Conservation (phyloP, 1,140 invertebrate species). For the Scylla paramamosain region DNA sequence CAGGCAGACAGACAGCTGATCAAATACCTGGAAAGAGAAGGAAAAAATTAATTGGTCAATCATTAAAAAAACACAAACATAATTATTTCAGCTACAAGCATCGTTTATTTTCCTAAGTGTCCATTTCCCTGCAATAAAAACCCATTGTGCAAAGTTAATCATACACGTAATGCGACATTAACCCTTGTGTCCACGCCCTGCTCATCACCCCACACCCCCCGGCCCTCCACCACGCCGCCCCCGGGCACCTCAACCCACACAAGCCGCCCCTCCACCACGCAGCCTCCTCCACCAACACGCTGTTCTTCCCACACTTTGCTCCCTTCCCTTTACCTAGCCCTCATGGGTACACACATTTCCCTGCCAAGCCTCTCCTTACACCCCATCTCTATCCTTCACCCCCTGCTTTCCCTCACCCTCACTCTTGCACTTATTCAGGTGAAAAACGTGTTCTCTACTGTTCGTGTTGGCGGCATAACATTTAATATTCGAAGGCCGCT, state of each 20-base stretch:
- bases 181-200: neutral
- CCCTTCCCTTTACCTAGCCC: neutral
- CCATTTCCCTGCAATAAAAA: slow-evolving; percentile 15
- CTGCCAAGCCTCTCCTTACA: neutral
- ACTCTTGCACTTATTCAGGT: too few species aligned
- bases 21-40: slow-evolving; percentile 22
- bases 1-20: neutral
- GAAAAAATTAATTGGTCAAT: slow-evolving; percentile 2
- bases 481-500: neutral
- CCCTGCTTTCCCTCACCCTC: too few species aligned
- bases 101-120: neutral
- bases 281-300: neutral
- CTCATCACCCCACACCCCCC: neutral
- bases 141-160: slow-evolving; percentile 12
- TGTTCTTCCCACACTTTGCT: neutral
- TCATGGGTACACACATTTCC: neutral
- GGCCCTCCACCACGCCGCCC: neutral
- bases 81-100: slow-evolving; percentile 2
- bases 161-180: neutral
- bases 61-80: neutral
- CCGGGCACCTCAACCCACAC: neutral
- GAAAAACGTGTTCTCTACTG: neutral
- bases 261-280: neutral
- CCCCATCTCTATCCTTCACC: too few species aligned
- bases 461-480: neutral